Base-by-base conservation (phyloP, 1,140 invertebrate species). In the Steinernema feltiae region DNA sequence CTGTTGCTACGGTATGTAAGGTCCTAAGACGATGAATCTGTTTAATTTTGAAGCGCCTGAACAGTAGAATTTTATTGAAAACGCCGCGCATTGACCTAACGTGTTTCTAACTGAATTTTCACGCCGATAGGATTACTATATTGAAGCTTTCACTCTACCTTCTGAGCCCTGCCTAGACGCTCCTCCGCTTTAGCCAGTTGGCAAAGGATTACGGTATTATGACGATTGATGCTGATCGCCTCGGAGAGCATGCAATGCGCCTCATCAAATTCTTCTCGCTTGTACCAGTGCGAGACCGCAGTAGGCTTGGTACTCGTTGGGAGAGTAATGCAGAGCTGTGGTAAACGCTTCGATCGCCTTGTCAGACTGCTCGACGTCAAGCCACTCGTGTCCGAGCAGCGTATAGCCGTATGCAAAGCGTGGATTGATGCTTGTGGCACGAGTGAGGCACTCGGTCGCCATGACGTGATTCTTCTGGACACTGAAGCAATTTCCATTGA, bases 251-350 rank as follows among this genome's bases (percentile, higher is more conserved):
- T 71, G 2, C 32, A 48, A 30, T 97, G 94, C 17, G 95, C 95
- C 72, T 94, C 88, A 83, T 91, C 90, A 87, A 92, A 97, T 80
- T 95, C 92, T 86, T 98, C 96, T 87, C 97, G 94, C 86, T 97
- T 97, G 96, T 76, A 98, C 96, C 83, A 95, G 93, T n/a, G 95
- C 96, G 77, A 99, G 92, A 46, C 97, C 97, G 88, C 97, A 98
- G 94, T 95, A 98, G 3, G 95, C 95, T 87, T 98, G 97, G 86
- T 98, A 99, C 89, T 98, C 95, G 70, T 94, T 90, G 1, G 93
- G 91, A 88, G 98, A 93, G 63, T 97, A 90, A 76, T 93, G 90
- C 12, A 97, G 91, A 0, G 97, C 95, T 82, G 92, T 94, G 81
- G 94, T 90, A 87, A 97, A 99, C 86, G 93, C 95, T 72, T 92